These are phyloP conservation scores for Rhinichthys osculus DNA, from an alignment of 2,797 vertebrate genomes.

Conservation along the genomic window DNA sequence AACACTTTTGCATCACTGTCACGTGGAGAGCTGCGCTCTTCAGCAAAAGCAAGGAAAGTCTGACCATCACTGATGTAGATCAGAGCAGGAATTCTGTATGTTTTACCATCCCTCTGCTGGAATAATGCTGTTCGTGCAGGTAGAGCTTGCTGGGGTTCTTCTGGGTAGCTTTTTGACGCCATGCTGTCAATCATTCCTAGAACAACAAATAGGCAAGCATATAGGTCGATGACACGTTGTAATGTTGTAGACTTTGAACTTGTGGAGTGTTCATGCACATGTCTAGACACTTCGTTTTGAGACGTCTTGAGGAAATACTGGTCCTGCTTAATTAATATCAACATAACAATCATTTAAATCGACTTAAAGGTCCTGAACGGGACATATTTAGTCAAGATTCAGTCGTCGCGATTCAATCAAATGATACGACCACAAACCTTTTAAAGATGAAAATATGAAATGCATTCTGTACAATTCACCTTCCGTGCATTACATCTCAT, in stretches of 20 bases:
- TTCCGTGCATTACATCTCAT: not conserved
- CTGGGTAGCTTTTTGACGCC: not conserved
- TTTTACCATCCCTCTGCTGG: constrained; percentile 77
- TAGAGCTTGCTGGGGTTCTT: constrained; percentile 44
- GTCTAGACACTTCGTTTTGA: not conserved
- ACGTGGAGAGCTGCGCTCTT: constrained; percentile 80
- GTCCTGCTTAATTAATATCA: not conserved
- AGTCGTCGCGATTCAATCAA: not conserved
- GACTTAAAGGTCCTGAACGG: not conserved
- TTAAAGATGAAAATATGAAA: no score
- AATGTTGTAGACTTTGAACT: not conserved
- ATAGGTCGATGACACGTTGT: not conserved
- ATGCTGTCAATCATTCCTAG: constrained; percentile 35
- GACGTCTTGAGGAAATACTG: not conserved
- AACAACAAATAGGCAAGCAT: not conserved
- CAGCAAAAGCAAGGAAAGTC: constrained; percentile 90
- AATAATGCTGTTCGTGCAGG: constrained; percentile 81
- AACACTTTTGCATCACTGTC: constrained; percentile 84
- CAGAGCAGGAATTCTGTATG: constrained; percentile 90
- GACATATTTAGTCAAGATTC: not conserved
- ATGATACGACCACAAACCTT: not conserved
- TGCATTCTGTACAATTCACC: not conserved
- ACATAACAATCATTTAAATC: not conserved
- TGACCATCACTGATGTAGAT: constrained; percentile 78
- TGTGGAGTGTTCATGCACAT: not conserved